Evolutionary conservation across 1,140 invertebrate species (phyloP).

Genomic region (Dendrolimus kikuchii): DNA sequence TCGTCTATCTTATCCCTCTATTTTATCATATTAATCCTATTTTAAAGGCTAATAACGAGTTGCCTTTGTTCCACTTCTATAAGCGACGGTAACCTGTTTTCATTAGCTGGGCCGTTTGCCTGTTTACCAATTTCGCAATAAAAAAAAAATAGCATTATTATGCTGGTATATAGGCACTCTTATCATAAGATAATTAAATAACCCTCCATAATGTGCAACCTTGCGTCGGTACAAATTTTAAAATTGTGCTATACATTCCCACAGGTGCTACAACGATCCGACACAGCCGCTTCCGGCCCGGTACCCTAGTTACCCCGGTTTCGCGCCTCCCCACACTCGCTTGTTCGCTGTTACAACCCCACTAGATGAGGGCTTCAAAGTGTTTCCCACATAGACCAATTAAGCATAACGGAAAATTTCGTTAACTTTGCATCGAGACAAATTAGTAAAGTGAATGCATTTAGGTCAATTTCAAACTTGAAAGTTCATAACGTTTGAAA

Average conservation of each 20-base stretch:
- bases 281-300: constrained; percentile 54
- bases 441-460: constrained; percentile 17
- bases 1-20: no score
- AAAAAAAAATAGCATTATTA: no score
- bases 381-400: constrained; percentile 51
- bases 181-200: constrained; percentile 3
- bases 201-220: neutral
- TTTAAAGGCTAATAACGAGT: no score
- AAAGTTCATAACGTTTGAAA: no score
- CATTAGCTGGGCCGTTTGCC: no score
- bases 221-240: constrained; percentile 19
- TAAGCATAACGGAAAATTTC: constrained; percentile 49
- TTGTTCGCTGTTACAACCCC: constrained; percentile 23
- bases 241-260: constrained; percentile 52
- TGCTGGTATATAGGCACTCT: neutral
- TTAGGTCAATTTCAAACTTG: no score
- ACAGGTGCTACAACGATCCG: constrained; percentile 59
- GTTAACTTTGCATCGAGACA: constrained; percentile 47
- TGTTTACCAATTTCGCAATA: no score
- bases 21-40: no score
- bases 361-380: constrained; percentile 17
- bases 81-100: no score
- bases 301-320: constrained; percentile 38
- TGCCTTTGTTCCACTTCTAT: no score
- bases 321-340: constrained; percentile 26